Evolutionary conservation across 1,140 invertebrate species (phyloP).

Genomic region (Zaprionus davidi): DNA sequence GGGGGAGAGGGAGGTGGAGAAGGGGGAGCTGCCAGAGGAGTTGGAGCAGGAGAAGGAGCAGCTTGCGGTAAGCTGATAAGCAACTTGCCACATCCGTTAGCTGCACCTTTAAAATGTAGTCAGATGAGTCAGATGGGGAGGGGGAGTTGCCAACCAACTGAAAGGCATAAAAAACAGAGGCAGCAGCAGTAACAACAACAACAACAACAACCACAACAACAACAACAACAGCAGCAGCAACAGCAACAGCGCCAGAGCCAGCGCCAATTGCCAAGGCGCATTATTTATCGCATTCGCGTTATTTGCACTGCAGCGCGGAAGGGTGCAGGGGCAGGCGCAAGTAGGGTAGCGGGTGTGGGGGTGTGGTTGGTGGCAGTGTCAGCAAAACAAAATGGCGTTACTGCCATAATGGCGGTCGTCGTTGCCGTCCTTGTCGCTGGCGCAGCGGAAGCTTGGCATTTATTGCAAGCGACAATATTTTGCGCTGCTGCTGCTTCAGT

Average conservation of each 20-base stretch:
- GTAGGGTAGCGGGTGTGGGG: neutral
- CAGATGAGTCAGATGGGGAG: neutral
- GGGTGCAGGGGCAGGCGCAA: neutral
- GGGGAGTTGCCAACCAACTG: constrained; percentile 24
- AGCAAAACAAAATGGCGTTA: constrained; percentile 70
- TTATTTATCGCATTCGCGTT: constrained; percentile 76
- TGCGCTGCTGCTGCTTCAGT: constrained; percentile 41
- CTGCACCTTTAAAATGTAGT: constrained; percentile 39
- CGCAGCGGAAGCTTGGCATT: constrained; percentile 80
- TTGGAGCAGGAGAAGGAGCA: neutral
- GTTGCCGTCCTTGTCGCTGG: constrained; percentile 52
- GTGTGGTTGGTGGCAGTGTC: neutral
- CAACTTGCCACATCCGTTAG: constrained; percentile 29
- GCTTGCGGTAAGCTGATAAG: constrained; percentile 28
- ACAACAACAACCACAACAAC: neutral
- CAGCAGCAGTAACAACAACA: neutral
- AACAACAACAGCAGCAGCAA: neutral
- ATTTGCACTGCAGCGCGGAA: constrained; percentile 28
- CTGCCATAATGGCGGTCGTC: constrained; percentile 66
- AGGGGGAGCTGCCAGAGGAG: neutral
- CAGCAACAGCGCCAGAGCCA: constrained; percentile 7
- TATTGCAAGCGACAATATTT: constrained; percentile 81
- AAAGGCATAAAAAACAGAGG: constrained; percentile 47
- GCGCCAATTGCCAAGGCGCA: constrained; percentile 74
- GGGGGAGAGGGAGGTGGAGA: neutral